Evolutionary conservation across 2,888 invertebrate species (phyloP).

Genomic region (Rosalia funebris): DNA sequence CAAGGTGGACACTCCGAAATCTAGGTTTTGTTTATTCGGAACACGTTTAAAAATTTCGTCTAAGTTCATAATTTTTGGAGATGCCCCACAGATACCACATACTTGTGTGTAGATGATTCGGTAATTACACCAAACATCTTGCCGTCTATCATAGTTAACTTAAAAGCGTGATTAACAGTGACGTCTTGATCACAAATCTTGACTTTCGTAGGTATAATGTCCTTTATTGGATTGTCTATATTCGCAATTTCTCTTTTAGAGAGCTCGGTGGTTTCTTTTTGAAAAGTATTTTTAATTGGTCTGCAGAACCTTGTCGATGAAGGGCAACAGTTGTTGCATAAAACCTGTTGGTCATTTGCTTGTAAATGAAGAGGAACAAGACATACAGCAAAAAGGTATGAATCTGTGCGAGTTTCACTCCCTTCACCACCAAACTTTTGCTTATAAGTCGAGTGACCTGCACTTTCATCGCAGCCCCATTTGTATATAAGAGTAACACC

Average conservation of each 20-base stretch:
- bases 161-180: neutral
- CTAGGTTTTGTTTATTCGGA: neutral
- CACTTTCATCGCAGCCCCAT: neutral
- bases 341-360: neutral
- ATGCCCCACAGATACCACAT: neutral
- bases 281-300: neutral
- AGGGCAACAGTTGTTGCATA: neutral
- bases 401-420: neutral
- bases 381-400: neutral
- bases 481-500: neutral
- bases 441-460: neutral
- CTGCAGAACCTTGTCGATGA: neutral
- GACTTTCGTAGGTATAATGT: neutral
- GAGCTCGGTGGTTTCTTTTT: neutral
- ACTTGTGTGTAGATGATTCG: neutral
- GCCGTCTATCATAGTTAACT: neutral
- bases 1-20: neutral
- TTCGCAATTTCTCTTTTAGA: neutral
- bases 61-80: neutral
- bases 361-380: neutral
- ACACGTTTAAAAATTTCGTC: neutral
- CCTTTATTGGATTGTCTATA: neutral
- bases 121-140: neutral
- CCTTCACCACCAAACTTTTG: neutral
- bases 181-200: neutral